Evolutionary conservation across 2,888 invertebrate genomes (phyloP).

Genomic region (Sinotaia quadrata): DNA sequence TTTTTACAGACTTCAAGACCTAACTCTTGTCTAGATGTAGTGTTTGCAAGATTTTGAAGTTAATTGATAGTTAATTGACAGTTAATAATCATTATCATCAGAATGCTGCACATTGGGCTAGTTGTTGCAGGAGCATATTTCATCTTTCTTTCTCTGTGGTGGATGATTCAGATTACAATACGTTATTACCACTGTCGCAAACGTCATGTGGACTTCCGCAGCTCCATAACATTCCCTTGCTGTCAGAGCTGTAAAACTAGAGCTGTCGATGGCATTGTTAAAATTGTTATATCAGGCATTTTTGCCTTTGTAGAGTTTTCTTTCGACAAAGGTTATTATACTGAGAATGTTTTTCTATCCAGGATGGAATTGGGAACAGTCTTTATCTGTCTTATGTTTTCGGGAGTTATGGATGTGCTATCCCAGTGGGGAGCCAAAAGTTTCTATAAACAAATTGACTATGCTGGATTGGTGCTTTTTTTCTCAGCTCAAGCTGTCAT

Average conservation of each 20-base stretch:
- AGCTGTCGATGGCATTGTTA: conserved; percentile 6
- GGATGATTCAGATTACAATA: conserved; percentile 8
- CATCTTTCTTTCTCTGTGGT: conserved; percentile 1
- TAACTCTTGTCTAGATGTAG: too few species aligned
- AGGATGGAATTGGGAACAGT: conserved; percentile 8
- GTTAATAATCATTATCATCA: not conserved
- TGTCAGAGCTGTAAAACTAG: not conserved
- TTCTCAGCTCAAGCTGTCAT: not conserved
- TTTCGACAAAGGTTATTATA: conserved; percentile 5
- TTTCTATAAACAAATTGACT: conserved; percentile 4
- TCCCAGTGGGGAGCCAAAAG: conserved; percentile 5
- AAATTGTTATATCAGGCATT: not conserved
- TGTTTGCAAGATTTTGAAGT: too few species aligned
- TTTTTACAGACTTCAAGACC: too few species aligned
- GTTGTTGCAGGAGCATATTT: conserved; percentile 9
- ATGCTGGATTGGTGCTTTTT: conserved; percentile 10
- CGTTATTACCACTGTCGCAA: conserved; percentile 13
- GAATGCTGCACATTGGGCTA: conserved; percentile 15
- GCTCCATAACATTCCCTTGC: conserved; percentile 2
- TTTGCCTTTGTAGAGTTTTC: conserved; percentile 9
- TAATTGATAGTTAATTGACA: too few species aligned
- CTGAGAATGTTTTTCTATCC: conserved; percentile 8
- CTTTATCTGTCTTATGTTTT: conserved; percentile 3
- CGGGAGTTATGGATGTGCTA: conserved; percentile 13
- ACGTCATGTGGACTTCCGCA: conserved; percentile 9